Evolutionary conservation across 2,797 vertebrate species (phyloP).

Genomic region (Halcyon chelicuti): DNA sequence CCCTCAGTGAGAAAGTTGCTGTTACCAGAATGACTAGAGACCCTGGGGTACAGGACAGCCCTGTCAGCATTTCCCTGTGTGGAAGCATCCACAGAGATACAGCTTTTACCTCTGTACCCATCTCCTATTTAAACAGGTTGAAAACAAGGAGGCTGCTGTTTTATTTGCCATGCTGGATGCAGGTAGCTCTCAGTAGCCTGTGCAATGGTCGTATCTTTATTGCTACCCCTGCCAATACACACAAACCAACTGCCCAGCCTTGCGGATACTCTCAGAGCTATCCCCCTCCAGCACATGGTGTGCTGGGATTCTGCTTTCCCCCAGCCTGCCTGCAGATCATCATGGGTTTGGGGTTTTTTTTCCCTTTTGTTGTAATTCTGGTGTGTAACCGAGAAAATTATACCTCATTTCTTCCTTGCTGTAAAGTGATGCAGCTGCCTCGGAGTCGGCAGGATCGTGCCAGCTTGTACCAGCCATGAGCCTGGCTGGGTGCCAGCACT

Average conservation of each 20-base stretch:
- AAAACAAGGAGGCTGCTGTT: not conserved
- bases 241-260: not conserved
- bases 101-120: not conserved
- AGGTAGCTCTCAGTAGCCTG: not conserved
- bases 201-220: not conserved
- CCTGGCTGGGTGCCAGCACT: conserved; percentile 27
- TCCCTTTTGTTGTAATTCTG: not conserved
- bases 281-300: not conserved
- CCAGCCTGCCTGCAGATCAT: not conserved
- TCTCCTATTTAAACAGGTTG: not conserved
- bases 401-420: conserved; percentile 9
- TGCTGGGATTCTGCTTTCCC: not conserved
- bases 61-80: not conserved
- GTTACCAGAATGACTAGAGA: not conserved
- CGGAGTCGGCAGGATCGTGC: not conserved
- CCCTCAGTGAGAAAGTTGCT: not conserved
- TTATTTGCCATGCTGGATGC: not conserved
- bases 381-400: conserved; percentile 33
- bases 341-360: rapidly evolving
- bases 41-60: not conserved
- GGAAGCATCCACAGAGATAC: not conserved
- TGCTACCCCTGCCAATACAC: not conserved
- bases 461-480: not conserved
- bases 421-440: conserved; percentile 48
- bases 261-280: rapidly evolving